A percentile compares a stretch with the other conserved stretches of the same genome.
Evolutionary conservation across 2,888 invertebrate genomes (phyloP).

Genomic region (Netelia virgata): DNA sequence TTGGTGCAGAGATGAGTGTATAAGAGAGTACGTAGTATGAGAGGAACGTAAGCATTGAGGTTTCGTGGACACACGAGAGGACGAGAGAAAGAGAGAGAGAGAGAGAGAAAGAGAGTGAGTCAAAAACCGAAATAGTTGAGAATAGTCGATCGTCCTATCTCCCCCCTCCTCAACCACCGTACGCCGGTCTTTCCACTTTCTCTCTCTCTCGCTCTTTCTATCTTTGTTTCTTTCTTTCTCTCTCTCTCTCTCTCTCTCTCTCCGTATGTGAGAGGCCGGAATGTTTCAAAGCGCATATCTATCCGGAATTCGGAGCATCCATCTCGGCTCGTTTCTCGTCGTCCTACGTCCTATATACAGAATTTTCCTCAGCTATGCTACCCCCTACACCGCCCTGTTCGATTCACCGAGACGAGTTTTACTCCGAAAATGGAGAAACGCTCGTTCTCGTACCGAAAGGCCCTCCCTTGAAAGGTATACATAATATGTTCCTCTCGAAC

Average conservation of each 20-base stretch:
- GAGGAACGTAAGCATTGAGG: slow-evolving; percentile 26
- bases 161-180: not conserved
- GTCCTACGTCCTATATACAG: slow-evolving; percentile 23
- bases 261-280: slow-evolving; percentile 24
- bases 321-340: slow-evolving; percentile 47
- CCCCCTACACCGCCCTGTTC: slow-evolving; percentile 32
- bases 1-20: not conserved
- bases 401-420: slow-evolving; percentile 46
- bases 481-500: slow-evolving; percentile 43
- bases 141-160: not conserved
- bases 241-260: not conserved
- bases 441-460: not conserved
- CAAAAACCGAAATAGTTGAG: slow-evolving; percentile 42
- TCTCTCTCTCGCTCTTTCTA: not conserved
- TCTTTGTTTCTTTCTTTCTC: slow-evolving; percentile 4
- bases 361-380: slow-evolving; percentile 12
- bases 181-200: slow-evolving; percentile 5
- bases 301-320: slow-evolving; percentile 57
- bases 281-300: slow-evolving; percentile 61
- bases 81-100: no score
- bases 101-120: not conserved
- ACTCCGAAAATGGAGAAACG: slow-evolving; percentile 53
- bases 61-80: slow-evolving; percentile 35
- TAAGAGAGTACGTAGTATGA: not conserved
- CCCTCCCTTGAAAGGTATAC: slow-evolving; percentile 51